Evolutionary conservation across 2,888 invertebrate species (phyloP), one percentile per base, ranked within the genome.

Genomic region (Caenorhabditis macrosperma): DNA sequence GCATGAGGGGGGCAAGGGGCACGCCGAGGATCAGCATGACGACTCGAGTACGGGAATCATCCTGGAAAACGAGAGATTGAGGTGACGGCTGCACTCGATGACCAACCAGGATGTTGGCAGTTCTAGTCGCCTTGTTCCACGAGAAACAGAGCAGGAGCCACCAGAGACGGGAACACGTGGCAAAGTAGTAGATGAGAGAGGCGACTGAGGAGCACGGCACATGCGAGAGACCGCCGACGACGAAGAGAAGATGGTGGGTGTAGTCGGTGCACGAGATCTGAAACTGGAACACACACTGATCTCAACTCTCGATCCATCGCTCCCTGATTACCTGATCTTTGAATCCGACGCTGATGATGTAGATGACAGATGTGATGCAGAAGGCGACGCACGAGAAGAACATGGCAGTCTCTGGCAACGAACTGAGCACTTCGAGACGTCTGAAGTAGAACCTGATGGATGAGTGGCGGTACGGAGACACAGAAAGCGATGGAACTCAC

Each of bases 21-120:
- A 95, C 92, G 9, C 95, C 95, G 96, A 96, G 97, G 26, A 95
- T 95, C n/a, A 94, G 93, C 63, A 96, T 93, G 91, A 95, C 95
- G 1, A 85, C 81, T 48, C 85, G 82, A 52, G 82, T 78, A n/a
- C 84, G 79, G 71, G 83, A 79, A 6, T 83, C 74, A 26, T 87
- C 85, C 87, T 88, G 67, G 24, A 85, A 66, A 24, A 38, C 30
- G 24, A 5, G n/a, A 30, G 6, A 50, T n/a, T n/a, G n/a, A n/a
- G n/a, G 5, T 50, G 7, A n/a, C 30, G 28, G 5, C 12, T 3
- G 10, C 17, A 35, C n/a, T 55, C 24, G 17, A 44, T 26, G 12
- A 0, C 50, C n/a, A 9, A 82, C 83, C 71, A 83, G 44, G 15
- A 63, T 66, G 35, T 59, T 68, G 2, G 71, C 75, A 9, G 74